Evolutionary conservation across 2,888 invertebrate genomes (phyloP), one percentile per base, ranked within the genome.

Genomic region (Taenaris catops): DNA sequence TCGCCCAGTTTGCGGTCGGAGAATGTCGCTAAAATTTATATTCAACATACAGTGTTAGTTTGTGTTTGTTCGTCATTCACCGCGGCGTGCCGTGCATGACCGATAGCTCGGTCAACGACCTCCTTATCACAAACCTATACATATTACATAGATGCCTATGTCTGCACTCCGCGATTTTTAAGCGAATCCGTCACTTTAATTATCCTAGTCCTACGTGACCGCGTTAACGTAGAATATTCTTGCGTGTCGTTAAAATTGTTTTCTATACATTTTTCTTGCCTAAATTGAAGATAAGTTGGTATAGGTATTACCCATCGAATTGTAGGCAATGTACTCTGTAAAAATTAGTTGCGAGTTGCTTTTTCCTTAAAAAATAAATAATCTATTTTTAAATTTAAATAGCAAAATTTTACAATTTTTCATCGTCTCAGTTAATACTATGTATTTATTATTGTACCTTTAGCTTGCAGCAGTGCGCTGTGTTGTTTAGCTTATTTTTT

Each of bases 101-200:
- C 74, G 79, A 80, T 80, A 79, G 66, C 58, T 52, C 41, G 78
- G 71, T 49, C 70, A 58, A 55, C 63, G 69, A 71, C 68, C 72
- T 39, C 41, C 62, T 63, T 67, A 66, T 67, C 64, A 61, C 25
- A 24, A 28, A 23, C 24, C 25, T 26, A 25, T 54, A 47, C 56
- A 55, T 49, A 50, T 53, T 5, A 11, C 6, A 8, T 31, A 31
- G 10, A 8, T 16, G 21, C 6, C 10, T 25, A 55, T 41, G 55
- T 37, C 51, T 51, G 51, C 46, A 32, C 24, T 25, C 32, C 11
- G 29, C 16, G 39, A 31, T 43, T 24, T 32, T 32, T 31, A 19
- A 31, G 23, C 16, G 9, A 4, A 19, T 19, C 5, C 4, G 14
- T 19, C 19, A 7, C 3, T 29, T 29, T 34, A 36, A 32, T 38